These are phyloP conservation scores for Dione vanillae DNA, from an alignment of 2,888 invertebrate genomes.

Conservation along the genomic window DNA sequence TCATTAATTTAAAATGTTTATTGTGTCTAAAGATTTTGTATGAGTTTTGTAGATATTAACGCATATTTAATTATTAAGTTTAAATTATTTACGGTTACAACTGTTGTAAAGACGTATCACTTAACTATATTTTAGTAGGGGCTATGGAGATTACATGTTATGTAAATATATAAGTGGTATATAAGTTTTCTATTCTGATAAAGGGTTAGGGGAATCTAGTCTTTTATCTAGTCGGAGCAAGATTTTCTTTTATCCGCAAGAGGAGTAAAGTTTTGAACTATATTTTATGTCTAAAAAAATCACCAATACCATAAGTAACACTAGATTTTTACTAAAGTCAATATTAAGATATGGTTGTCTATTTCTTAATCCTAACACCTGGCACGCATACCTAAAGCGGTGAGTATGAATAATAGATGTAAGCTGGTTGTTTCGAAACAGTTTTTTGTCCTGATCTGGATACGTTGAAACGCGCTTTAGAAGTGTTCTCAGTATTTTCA, in stretches of 20 bases:
- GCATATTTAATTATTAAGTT: slow-evolving; percentile 20
- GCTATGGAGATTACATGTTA: not conserved
- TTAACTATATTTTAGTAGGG: slow-evolving; percentile 1
- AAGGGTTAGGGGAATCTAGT: too few species aligned
- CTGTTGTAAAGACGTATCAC: slow-evolving; percentile 1
- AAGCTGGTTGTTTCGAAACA: not conserved
- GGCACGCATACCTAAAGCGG: not conserved
- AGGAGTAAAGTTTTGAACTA: too few species aligned
- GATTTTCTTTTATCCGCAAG: too few species aligned
- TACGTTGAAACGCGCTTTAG: not conserved
- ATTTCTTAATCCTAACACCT: slow-evolving; percentile 12
- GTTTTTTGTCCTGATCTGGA: slow-evolving; percentile 11
- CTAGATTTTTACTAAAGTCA: too few species aligned
- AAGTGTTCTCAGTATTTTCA: too few species aligned
- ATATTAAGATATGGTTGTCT: not conserved
- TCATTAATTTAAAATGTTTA: not conserved
- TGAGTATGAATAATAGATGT: slow-evolving; percentile 10
- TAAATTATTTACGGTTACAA: slow-evolving; percentile 10
- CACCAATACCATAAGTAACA: too few species aligned
- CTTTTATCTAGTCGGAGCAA: too few species aligned
- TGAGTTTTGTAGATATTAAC: not conserved
- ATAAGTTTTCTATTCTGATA: too few species aligned
- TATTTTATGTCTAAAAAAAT: too few species aligned
- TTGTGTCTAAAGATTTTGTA: not conserved
- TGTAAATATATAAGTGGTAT: too few species aligned